Percentiles rank a stretch among this genome's conserved stretches.
These are phyloP conservation scores for Micrasema longulum DNA, from an alignment of 1,140 invertebrate genomes.

Conservation along the genomic window DNA sequence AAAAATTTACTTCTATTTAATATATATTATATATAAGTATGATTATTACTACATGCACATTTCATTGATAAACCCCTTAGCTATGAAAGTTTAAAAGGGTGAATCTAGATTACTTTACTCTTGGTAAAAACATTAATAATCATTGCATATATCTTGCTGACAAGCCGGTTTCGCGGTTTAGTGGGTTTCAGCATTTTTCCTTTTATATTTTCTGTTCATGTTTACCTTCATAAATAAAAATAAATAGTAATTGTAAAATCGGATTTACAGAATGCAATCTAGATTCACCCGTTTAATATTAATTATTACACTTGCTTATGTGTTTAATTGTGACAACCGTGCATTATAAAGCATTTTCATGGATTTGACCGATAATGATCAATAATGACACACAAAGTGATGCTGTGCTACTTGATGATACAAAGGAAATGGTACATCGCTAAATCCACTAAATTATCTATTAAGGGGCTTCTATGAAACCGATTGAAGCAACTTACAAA, in stretches of 20 bases:
- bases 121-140: too few relatives aligned
- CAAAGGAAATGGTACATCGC: slow-evolving; percentile 8
- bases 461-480: slow-evolving; percentile 15
- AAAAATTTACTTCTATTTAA: too few relatives aligned
- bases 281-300: slow-evolving; percentile 21
- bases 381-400: slow-evolving; percentile 27
- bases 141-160: too few relatives aligned
- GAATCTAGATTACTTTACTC: too few relatives aligned
- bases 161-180: too few relatives aligned
- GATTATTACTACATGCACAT: too few relatives aligned
- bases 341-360: slow-evolving; percentile 49
- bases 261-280: background rate
- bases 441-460: slow-evolving; percentile 14
- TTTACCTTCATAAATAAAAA: too few relatives aligned
- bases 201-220: background rate
- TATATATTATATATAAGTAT: too few relatives aligned
- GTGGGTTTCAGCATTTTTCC: too few relatives aligned
- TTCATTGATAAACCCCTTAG: too few relatives aligned
- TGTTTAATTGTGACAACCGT: slow-evolving; percentile 49
- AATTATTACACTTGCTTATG: slow-evolving; percentile 23
- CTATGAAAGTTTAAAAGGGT: too few relatives aligned
- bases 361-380: slow-evolving; percentile 16
- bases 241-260: too few relatives aligned
- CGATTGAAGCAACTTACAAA: slow-evolving; percentile 10
- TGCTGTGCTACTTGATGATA: slow-evolving; percentile 6